A percentile compares a stretch with the other conserved stretches of the same genome.
Conservation (phyloP, 2,113 vertebrate genomes). For the Cinclus cinclus region DNA sequence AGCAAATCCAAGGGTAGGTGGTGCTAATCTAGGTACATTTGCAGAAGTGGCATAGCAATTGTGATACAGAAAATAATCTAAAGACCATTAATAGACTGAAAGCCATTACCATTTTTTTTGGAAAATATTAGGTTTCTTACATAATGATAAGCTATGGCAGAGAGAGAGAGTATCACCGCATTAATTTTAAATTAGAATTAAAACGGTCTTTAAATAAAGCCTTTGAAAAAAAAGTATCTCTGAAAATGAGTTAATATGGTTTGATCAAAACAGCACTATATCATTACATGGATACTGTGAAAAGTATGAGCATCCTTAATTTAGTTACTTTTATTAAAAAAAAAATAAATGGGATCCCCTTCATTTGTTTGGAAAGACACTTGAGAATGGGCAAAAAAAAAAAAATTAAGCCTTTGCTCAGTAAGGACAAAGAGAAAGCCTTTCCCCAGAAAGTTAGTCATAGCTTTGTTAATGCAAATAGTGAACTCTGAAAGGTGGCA, state of each 20-base stretch:
- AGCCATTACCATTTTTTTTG: not conserved
- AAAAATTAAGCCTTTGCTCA: not conserved
- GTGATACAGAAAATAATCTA: not conserved
- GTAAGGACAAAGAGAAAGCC: not conserved
- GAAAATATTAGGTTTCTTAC: not conserved
- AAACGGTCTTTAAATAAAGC: not conserved
- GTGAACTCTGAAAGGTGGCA: not conserved
- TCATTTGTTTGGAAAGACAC: not conserved
- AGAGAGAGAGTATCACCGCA: not conserved
- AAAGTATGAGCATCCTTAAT: not conserved
- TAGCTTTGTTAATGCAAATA: not conserved
- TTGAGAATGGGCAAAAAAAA: not conserved
- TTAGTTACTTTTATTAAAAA: not conserved
- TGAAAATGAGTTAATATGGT: not conserved
- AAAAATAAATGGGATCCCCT: not conserved
- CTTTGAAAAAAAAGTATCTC: not conserved
- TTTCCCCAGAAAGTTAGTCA: not conserved
- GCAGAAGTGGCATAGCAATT: not conserved
- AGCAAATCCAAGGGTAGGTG: not conserved
- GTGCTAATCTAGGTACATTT: not conserved
- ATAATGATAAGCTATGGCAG: not conserved
- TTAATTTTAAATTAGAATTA: conserved; percentile 3
- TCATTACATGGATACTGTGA: not conserved
- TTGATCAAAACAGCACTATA: not conserved
- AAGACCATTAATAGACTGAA: not conserved